Conservation (phyloP, 1,140 invertebrate species). For the Drosophila hydei region DNA sequence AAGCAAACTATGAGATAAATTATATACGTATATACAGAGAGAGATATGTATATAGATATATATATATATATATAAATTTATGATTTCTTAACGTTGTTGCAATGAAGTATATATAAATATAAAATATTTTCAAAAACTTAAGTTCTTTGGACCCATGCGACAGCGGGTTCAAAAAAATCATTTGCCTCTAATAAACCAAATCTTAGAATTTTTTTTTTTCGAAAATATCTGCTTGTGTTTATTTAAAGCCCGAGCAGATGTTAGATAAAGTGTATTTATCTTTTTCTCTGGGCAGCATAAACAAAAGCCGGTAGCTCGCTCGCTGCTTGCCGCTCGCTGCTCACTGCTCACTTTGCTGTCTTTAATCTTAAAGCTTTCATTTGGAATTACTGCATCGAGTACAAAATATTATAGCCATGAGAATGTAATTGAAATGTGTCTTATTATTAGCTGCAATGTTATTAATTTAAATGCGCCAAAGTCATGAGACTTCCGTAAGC, state of each 20-base stretch:
- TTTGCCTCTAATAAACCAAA: slow-evolving; percentile 8
- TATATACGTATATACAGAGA: slow-evolving; percentile 32
- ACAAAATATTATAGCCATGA: slow-evolving; percentile 1
- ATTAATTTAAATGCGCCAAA: slow-evolving; percentile 29
- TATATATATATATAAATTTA: slow-evolving; percentile 45
- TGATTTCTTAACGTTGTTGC: slow-evolving; percentile 32
- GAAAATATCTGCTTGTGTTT: slow-evolving; percentile 37
- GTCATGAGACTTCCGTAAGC: slow-evolving; percentile 44
- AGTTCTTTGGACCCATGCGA: not conserved
- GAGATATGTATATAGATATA: not conserved
- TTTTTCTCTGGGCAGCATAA: slow-evolving; percentile 30
- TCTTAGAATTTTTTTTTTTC: not conserved
- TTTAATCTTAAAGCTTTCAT: slow-evolving; percentile 7
- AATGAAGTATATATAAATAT: slow-evolving; percentile 22
- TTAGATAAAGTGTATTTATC: slow-evolving; percentile 39
- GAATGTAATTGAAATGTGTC: slow-evolving; percentile 18
- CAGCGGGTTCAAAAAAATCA: not conserved
- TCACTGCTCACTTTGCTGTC: not conserved
- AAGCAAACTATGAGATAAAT: slow-evolving; percentile 39
- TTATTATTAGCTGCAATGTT: slow-evolving; percentile 27
- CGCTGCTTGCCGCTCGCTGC: not conserved
- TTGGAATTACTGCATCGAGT: slow-evolving; percentile 1
- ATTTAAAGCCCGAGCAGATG: slow-evolving; percentile 42
- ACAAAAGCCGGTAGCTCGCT: slow-evolving; percentile 47
- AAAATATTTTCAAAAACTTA: not conserved